phyloP scores from a whole-genome alignment of 2,113 vertebrate genomes.

The Heterotilapia buettikoferi region DNA sequence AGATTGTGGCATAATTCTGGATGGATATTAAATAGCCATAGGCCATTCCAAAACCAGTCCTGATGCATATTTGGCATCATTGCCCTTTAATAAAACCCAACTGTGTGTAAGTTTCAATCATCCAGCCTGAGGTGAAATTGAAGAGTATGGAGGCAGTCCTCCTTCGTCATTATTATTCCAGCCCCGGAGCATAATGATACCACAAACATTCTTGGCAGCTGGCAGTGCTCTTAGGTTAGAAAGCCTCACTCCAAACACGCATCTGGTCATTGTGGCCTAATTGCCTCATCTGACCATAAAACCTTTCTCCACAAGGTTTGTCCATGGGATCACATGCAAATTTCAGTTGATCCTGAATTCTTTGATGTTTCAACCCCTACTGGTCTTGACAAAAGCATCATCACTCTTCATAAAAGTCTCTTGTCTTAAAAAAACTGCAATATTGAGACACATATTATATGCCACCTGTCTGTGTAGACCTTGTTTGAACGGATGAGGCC shows the following conservation, averaged over 20 bases:
- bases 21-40: background rate
- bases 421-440: background rate
- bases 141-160: background rate
- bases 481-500: background rate
- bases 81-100: background rate
- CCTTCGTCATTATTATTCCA: background rate
- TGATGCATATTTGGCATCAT: background rate
- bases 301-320: background rate
- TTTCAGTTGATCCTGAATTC: background rate
- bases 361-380: rapidly evolving
- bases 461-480: background rate
- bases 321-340: background rate
- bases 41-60: background rate
- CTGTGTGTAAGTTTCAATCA: background rate
- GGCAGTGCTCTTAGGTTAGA: background rate
- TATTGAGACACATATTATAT: background rate
- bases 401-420: background rate
- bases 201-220: background rate
- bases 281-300: background rate
- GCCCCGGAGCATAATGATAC: background rate
- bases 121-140: background rate
- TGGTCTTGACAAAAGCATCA: background rate
- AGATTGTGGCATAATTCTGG: background rate
- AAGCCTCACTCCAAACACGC: background rate
- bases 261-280: background rate